Conservation (phyloP, 2,888 invertebrate genomes). For the Rhorus exstirpatorius region DNA sequence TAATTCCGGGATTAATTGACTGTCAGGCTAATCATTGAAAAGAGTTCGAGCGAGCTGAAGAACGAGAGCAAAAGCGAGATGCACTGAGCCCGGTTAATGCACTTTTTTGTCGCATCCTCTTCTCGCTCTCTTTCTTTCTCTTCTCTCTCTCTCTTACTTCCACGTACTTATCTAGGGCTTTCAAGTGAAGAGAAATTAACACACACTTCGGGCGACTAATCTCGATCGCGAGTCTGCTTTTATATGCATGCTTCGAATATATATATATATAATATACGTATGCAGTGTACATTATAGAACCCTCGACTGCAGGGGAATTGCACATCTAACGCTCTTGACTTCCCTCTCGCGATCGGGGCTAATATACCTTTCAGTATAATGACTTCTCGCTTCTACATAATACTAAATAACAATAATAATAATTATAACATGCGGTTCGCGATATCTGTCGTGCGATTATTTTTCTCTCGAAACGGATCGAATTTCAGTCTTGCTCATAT, state of each 20-base stretch:
- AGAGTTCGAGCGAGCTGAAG: constrained; percentile 32
- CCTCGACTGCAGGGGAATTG: too few species aligned
- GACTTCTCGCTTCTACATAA: constrained; percentile 29
- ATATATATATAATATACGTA: not conserved
- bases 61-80: constrained; percentile 15
- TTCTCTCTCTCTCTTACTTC: constrained; percentile 16
- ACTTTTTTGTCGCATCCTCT: constrained; percentile 39
- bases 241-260: not conserved
- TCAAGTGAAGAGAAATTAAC: constrained; percentile 56
- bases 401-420: constrained; percentile 9
- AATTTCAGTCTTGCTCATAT: constrained; percentile 37
- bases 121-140: constrained; percentile 6
- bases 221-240: constrained; percentile 49
- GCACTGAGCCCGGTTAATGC: constrained; percentile 38
- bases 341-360: too few species aligned
- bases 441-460: constrained; percentile 16
- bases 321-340: too few species aligned
- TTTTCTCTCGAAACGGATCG: constrained; percentile 42
- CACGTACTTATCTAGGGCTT: constrained; percentile 32
- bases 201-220: constrained; percentile 63
- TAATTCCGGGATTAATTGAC: constrained; percentile 75
- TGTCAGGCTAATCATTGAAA: constrained; percentile 68
- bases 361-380: constrained; percentile 49
- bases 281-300: too few species aligned
- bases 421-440: constrained; percentile 7